These are phyloP conservation scores for Andrena bucephala DNA, from an alignment of 2,888 invertebrate species.

Conservation along the genomic window DNA sequence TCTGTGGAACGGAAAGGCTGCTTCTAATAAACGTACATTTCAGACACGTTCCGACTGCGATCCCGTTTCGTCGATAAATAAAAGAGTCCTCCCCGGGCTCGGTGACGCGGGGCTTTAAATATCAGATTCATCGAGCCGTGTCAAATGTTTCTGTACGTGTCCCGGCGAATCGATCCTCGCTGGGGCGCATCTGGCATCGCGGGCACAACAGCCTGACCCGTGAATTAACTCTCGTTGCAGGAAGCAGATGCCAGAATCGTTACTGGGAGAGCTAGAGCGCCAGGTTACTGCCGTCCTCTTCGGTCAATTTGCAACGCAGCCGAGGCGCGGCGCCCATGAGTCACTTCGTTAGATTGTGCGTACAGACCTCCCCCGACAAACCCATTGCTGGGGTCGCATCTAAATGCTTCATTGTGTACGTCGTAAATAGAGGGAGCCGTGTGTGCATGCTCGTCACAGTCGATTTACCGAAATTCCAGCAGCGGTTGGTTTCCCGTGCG, in stretches of 20 bases:
- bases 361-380: conserved; percentile 16
- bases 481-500: conserved; percentile 34
- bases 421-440: conserved; percentile 30
- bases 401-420: conserved; percentile 54
- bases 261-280: conserved; percentile 29
- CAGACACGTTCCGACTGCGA: background rate
- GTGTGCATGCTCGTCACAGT: conserved; percentile 50
- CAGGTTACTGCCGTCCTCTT: conserved; percentile 46
- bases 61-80: conserved; percentile 9
- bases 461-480: conserved; percentile 56
- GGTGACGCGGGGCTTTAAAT: conserved; percentile 29
- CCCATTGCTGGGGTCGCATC: conserved; percentile 35
- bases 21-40: background rate
- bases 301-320: conserved; percentile 65
- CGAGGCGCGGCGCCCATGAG: conserved; percentile 56
- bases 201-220: conserved; percentile 16
- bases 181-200: conserved; percentile 26
- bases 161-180: conserved; percentile 39
- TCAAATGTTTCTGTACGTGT: conserved; percentile 8
- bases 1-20: background rate
- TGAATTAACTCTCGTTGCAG: conserved; percentile 63
- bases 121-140: conserved; percentile 8
- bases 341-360: conserved; percentile 63
- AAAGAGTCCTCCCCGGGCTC: background rate
- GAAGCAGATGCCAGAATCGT: conserved; percentile 55